Conservation (phyloP, 2,797 vertebrate genomes). For the Coregonus suidteri region DNA sequence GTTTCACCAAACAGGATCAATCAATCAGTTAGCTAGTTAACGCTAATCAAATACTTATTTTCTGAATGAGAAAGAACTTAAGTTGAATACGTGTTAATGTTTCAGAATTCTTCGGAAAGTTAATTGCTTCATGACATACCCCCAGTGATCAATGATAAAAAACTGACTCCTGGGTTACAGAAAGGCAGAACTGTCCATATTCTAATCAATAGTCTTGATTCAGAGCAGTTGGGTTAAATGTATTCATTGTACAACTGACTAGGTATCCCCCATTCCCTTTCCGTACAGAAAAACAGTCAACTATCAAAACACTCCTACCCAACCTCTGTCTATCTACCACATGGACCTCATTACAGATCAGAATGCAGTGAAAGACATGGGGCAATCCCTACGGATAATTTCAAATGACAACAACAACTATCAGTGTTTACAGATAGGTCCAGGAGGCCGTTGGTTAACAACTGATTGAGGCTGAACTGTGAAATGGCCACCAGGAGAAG, state of each 20-base stretch:
- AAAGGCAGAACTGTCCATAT: neutral
- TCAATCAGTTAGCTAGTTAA: neutral
- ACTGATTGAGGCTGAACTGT: slow-evolving; percentile 17
- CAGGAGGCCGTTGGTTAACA: neutral
- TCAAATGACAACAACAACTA: slow-evolving; percentile 12
- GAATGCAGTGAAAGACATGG: slow-evolving; percentile 15
- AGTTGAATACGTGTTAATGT: neutral
- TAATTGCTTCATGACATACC: no score
- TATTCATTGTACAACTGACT: no score
- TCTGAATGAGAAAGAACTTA: neutral
- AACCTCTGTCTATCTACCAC: neutral
- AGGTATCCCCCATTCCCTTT: neutral
- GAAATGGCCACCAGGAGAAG: neutral
- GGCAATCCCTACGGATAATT: slow-evolving; percentile 9
- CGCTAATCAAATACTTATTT: neutral
- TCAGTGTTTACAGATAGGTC: slow-evolving; percentile 50
- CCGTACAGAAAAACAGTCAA: neutral
- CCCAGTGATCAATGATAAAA: no score
- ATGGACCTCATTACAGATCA: slow-evolving; percentile 18
- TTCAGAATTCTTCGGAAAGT: no score
- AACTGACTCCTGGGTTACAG: neutral
- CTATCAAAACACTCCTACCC: neutral
- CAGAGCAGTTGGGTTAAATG: no score
- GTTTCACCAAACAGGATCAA: neutral
- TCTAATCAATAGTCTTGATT: neutral